Percentiles rank a stretch among this genome's conserved stretches.
Evolutionary conservation across 2,888 invertebrate genomes (phyloP).

Genomic region (Drosophila phalerata): DNA sequence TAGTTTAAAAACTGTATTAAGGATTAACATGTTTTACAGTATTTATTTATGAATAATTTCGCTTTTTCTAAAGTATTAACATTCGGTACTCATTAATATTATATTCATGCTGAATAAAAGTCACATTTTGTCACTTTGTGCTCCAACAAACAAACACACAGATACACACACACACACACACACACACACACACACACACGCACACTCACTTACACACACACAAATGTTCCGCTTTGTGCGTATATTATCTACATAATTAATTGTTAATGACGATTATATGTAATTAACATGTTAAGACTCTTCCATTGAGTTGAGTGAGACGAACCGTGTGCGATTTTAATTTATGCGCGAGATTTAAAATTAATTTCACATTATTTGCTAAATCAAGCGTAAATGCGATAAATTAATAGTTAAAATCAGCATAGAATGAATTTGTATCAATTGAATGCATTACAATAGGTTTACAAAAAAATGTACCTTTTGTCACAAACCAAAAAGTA

Average conservation of each 20-base stretch:
- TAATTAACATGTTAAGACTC: slow-evolving; percentile 60
- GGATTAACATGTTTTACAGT: not conserved
- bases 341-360: slow-evolving; percentile 64
- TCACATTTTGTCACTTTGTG: slow-evolving; percentile 22
- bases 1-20: not conserved
- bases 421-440: slow-evolving; percentile 18
- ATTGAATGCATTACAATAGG: slow-evolving; percentile 14
- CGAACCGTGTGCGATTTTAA: slow-evolving; percentile 47
- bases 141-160: not conserved
- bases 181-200: not conserved
- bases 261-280: slow-evolving; percentile 72
- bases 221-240: not conserved
- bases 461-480: slow-evolving; percentile 21
- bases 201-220: not conserved
- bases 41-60: not conserved
- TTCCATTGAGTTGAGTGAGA: not conserved
- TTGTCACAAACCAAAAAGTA: slow-evolving; percentile 11
- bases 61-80: slow-evolving; percentile 4
- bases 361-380: slow-evolving; percentile 68
- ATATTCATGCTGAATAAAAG: slow-evolving; percentile 42
- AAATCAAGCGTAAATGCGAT: slow-evolving; percentile 75
- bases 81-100: slow-evolving; percentile 23
- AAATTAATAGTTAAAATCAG: slow-evolving; percentile 72
- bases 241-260: slow-evolving; percentile 70
- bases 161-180: not conserved